Conservation (phyloP, 2,797 vertebrate species). For the Eulemur mongoz region DNA sequence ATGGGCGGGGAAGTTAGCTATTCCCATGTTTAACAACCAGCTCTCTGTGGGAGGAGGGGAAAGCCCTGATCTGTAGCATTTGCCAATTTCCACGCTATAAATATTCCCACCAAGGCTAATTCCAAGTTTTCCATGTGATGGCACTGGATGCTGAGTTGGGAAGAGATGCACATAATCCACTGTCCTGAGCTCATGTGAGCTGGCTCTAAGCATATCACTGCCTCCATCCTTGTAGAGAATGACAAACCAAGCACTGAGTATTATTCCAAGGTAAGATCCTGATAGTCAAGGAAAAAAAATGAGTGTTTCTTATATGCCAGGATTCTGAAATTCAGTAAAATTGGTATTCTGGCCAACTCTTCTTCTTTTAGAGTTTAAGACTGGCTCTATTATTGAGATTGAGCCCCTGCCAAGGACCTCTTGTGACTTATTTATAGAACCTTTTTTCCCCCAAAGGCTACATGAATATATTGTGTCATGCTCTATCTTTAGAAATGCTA, state of each 20-base stretch:
- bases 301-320: slow-evolving; percentile 10
- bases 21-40: slow-evolving; percentile 36
- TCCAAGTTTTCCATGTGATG: not conserved
- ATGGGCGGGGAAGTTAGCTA: not conserved
- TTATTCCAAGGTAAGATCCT: slow-evolving; percentile 36
- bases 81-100: not conserved
- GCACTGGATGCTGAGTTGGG: not conserved
- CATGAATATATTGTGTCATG: slow-evolving; percentile 53
- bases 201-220: not conserved
- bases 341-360: slow-evolving; percentile 38
- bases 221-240: slow-evolving; percentile 2
- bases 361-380: slow-evolving; percentile 53
- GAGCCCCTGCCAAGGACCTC: slow-evolving; percentile 44
- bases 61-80: slow-evolving; percentile 31
- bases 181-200: not conserved
- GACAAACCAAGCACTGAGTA: not conserved
- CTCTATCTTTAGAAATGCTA: slow-evolving; percentile 65
- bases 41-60: not conserved
- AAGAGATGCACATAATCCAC: not conserved
- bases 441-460: not conserved
- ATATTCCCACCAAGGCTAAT: slow-evolving; percentile 20
- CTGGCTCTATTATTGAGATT: slow-evolving; percentile 57
- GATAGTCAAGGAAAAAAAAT: not conserved
- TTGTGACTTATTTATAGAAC: slow-evolving; percentile 66
- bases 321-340: slow-evolving; percentile 49